Evolutionary conservation across 2,797 vertebrate genomes (phyloP).

Genomic region (Liparis tanakae): DNA sequence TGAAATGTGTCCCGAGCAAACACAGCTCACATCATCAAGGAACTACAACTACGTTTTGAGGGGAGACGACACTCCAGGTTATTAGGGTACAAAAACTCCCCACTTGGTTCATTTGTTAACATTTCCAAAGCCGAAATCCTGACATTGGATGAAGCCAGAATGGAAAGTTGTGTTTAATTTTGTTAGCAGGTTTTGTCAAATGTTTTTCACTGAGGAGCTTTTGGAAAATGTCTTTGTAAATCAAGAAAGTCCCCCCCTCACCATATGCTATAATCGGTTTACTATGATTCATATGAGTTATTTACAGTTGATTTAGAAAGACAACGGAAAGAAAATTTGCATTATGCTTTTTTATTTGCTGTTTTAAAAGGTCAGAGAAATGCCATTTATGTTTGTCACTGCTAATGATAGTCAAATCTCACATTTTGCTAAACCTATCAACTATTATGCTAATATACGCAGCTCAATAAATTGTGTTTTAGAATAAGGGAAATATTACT

Average conservation of each 20-base stretch:
- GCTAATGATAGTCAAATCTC: too few species aligned
- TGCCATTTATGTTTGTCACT: background rate
- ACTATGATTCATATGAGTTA: background rate
- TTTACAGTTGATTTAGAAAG: background rate
- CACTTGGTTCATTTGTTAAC: too few species aligned
- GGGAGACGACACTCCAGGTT: too few species aligned
- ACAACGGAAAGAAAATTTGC: background rate
- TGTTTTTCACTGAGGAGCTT: background rate
- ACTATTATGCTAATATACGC: background rate
- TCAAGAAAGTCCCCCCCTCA: background rate
- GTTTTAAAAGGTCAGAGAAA: too few species aligned
- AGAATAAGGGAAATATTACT: background rate
- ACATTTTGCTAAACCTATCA: background rate
- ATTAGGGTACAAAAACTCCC: too few species aligned
- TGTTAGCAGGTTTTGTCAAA: background rate
- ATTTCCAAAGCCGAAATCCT: background rate
- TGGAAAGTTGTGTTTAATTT: background rate
- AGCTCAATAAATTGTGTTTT: background rate
- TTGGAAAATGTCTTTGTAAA: background rate
- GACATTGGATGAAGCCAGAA: background rate
- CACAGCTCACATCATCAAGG: background rate
- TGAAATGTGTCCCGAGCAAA: too few species aligned
- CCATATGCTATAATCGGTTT: background rate
- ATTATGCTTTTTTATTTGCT: background rate
- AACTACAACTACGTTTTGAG: background rate